Base-by-base conservation (phyloP, 2,888 invertebrate species). In the Melanotus villosus region DNA sequence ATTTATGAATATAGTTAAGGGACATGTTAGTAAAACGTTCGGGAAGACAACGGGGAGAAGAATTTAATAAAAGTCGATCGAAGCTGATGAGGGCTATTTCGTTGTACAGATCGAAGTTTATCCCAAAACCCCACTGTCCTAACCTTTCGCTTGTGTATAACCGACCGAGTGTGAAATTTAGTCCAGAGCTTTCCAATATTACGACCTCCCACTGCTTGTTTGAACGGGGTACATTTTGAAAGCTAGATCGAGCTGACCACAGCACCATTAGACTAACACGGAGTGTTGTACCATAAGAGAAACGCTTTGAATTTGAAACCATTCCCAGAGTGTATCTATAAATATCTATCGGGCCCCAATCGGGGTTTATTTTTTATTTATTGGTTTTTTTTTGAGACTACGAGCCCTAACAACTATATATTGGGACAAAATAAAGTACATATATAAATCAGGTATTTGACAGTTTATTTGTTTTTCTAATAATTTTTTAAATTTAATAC, bases 201-300 rank as follows among this genome's bases (percentile, higher is more conserved):
- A 21, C 6, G 23, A n/a, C 21, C 12, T 38, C 38, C 38, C 56
- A 3, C 52, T 56, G 3, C 21, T 38, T 56, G 36, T 36, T 56
- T 52, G 16, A 12, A 36, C n/a, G 21, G 19, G 36, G 56, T 21
- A 23, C 52, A 52, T 52, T 38, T 38, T 56, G 56, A 38, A 38
- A 56, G 56, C 56, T 56, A 56, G 56, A 56, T 56, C 56, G 56
- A 19, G 56, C 56, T 56, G 56, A 56, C 56, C 56, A 38, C 56
- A 56, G 56, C 56, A 23, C 56, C 56, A 56, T 56, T 56, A 56
- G 36, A 38, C 21, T 14, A 56, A 38, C 56, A 38, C 32, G n/a
- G 50, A 16, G 10, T 32, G 52, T 32, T 7, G 32, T 18, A 7
- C 52, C 47, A 21, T 47, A 47, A 26, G 50, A 30, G 50, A 30